Evolutionary conservation across 1,140 invertebrate species (phyloP).

Genomic region (Steinernema feltiae): DNA sequence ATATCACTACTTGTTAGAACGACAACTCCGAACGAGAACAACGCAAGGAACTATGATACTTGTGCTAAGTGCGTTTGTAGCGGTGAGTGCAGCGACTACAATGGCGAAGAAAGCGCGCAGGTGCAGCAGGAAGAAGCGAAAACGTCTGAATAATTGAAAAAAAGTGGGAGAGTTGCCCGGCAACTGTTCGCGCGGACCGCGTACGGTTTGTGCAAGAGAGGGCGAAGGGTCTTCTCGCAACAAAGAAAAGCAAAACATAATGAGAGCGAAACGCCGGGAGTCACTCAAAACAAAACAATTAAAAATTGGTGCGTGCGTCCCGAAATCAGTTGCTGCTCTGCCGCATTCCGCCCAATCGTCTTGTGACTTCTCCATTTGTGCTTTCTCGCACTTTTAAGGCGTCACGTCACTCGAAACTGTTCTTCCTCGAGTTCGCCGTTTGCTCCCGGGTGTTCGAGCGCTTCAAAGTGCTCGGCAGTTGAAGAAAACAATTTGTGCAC

Average conservation of each 20-base stretch:
- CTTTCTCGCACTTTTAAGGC: no score
- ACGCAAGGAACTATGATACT: not conserved
- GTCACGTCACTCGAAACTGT: not conserved
- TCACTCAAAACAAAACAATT: conserved; percentile 15
- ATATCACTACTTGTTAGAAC: conserved; percentile 12
- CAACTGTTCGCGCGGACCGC: no score
- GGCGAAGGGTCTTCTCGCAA: no score
- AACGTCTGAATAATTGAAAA: not conserved
- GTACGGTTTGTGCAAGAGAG: no score
- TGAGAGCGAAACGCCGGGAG: not conserved
- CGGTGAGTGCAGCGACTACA: no score
- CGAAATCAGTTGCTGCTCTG: not conserved
- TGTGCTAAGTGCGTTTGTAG: no score
- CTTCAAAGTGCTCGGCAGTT: not conserved
- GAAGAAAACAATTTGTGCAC: conserved; percentile 6
- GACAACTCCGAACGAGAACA: not conserved
- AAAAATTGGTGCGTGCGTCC: not conserved
- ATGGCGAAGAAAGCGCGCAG: not conserved
- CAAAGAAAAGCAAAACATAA: not conserved
- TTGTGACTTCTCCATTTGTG: no score
- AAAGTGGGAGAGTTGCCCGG: not conserved
- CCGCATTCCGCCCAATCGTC: not conserved
- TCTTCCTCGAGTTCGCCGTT: no score
- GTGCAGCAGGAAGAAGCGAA: not conserved
- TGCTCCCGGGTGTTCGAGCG: no score